phyloP scores from a whole-genome alignment of 1,140 invertebrate genomes.

The Drosophila setifemur region DNA sequence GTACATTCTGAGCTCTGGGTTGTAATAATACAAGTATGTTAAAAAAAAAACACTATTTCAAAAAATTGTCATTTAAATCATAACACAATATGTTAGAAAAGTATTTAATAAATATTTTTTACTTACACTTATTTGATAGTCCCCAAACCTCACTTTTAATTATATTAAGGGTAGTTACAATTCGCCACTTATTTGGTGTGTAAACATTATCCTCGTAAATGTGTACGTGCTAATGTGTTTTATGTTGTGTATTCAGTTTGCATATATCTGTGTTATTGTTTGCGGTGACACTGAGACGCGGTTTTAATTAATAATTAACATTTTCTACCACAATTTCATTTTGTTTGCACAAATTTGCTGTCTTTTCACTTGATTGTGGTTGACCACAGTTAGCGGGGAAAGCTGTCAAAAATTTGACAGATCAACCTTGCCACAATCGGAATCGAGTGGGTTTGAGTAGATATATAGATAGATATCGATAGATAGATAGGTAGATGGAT shows the following conservation, averaged over 20 bases:
- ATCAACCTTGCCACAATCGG: conserved; percentile 36
- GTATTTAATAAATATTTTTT: no score
- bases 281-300: conserved; percentile 53
- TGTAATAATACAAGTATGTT: no score
- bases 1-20: no score
- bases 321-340: conserved; percentile 36
- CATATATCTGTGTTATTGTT: conserved; percentile 25
- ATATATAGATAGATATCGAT: not conserved
- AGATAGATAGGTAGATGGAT: not conserved
- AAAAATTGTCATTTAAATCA: no score
- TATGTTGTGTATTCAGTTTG: conserved; percentile 7
- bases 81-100: no score
- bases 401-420: conserved; percentile 31
- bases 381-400: conserved; percentile 5
- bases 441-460: not conserved
- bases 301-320: conserved; percentile 74
- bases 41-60: no score
- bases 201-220: conserved; percentile 1
- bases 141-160: no score
- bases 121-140: no score
- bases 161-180: no score
- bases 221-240: not conserved
- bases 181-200: not conserved
- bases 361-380: conserved; percentile 26
- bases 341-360: conserved; percentile 45